These are phyloP conservation scores for Drosophila anomalipes DNA, from an alignment of 2,888 invertebrate genomes.

Conservation along the genomic window DNA sequence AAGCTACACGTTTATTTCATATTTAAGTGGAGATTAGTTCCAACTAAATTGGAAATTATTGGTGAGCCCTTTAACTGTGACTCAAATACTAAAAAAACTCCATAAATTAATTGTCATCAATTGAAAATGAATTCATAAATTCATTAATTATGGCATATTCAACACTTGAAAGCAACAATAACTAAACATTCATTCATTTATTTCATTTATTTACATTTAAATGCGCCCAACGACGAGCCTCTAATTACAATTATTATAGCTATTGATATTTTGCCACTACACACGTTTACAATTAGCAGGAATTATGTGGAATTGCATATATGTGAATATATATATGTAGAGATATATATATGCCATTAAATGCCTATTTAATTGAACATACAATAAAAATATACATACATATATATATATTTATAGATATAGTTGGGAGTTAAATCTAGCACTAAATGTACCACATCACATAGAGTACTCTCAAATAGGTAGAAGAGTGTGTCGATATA, in stretches of 20 bases:
- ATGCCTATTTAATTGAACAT: constrained; percentile 41
- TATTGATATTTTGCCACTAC: constrained; percentile 51
- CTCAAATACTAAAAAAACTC: neutral
- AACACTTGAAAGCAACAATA: constrained; percentile 31
- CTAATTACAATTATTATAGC: constrained; percentile 17
- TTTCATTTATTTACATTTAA: constrained; percentile 38
- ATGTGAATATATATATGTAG: neutral
- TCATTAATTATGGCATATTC: neutral
- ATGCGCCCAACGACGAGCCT: constrained; percentile 1
- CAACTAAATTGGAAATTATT: constrained; percentile 3
- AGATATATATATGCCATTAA: constrained; percentile 13
- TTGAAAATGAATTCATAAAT: neutral
- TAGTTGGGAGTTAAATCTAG: constrained; percentile 38
- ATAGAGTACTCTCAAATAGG: constrained; percentile 24
- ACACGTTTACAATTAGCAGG: constrained; percentile 21
- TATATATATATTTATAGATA: constrained; percentile 1
- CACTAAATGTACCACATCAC: constrained; percentile 64
- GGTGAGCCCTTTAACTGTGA: neutral
- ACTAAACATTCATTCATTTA: constrained; percentile 14
- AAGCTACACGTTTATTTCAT: constrained; percentile 4
- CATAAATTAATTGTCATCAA: neutral
- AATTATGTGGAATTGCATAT: constrained; percentile 22
- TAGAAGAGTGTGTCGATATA: constrained; percentile 26
- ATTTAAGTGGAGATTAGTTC: constrained; percentile 7
- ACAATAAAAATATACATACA: constrained; percentile 4